These are phyloP conservation scores for Ephestia elutella DNA, from an alignment of 1,140 invertebrate species.

Conservation along the genomic window DNA sequence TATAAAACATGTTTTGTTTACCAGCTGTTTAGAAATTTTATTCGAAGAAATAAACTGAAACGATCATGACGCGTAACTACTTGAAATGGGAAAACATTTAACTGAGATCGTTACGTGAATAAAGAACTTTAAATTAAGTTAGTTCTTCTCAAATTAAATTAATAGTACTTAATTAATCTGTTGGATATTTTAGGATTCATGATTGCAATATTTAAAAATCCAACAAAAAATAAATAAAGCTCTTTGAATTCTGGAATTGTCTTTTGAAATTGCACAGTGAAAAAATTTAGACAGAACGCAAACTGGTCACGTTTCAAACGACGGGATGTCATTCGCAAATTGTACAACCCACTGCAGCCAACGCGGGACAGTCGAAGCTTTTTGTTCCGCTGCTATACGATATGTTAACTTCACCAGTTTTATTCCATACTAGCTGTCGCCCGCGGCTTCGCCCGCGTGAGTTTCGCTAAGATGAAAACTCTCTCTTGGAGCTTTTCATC, in stretches of 20 bases:
- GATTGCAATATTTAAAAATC: no score
- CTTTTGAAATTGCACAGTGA: background rate
- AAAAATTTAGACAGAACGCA: background rate
- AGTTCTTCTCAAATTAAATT: no score
- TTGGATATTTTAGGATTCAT: no score
- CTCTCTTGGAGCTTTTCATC: no score
- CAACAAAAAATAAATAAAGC: background rate
- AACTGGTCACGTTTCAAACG: background rate
- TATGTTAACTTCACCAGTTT: no score
- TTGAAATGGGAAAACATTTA: background rate
- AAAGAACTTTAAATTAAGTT: background rate
- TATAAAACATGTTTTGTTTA: constrained; percentile 20
- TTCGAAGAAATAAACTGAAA: constrained; percentile 1
- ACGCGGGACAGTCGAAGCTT: no score
- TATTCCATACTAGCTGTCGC: no score
- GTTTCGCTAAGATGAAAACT: no score
- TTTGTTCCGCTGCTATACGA: no score
- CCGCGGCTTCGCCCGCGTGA: no score
- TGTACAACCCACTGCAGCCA: background rate
- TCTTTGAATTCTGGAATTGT: background rate
- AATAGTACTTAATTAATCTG: background rate
- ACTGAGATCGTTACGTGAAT: background rate
- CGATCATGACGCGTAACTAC: background rate
- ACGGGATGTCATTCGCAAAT: background rate
- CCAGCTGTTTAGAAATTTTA: background rate